Evolutionary conservation across 1,140 invertebrate genomes (phyloP), one percentile per base, ranked within the genome.

Genomic region (Charaxes varanes): DNA sequence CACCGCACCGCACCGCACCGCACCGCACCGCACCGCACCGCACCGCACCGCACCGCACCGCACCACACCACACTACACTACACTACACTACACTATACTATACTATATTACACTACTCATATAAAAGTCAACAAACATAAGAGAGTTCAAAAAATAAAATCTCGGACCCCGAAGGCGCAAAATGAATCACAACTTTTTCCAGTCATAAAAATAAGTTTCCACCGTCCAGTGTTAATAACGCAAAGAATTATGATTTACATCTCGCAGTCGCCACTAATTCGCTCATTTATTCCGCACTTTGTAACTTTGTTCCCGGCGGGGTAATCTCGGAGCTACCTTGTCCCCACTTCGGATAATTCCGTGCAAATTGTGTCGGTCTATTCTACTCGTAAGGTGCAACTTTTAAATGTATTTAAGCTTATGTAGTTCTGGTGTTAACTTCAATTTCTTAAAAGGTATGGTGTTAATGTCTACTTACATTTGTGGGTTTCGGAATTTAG

Each of bases 211-310:
- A 40, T 30, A 40, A 31, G 13, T 40, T 31, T 1, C 13, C 18
- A 17, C 12, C 10, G 27, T 31, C 11, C 18, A 8, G 27, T 38
- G 26, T 31, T 38, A 22, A 40, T 31, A 31, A 40, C 26, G 37
- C 27, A 19, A 18, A 28, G 28, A 40, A 40, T 28, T 21, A 19
- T 31, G 37, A 31, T 40, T 40, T 40, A 31, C 18, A 15, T 40
- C 18, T n/a, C 18, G 3, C 26, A 31, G 26, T 40, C 16, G 26
- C 5, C 31, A 40, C 18, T 40, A 31, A 40, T 31, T 40, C 27
- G 11, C 13, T 40, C 27, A 40, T 40, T 31, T 40, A 40, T 40
- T 31, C 27, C 18, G 18, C 37, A 22, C 37, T 40, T 31, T 40
- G 18, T 23, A 40, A 40, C 26, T 30, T 40, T 40, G 37, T 30